Base-by-base conservation (phyloP, 2,797 vertebrate genomes). In the Phyllotis vaccarum region DNA sequence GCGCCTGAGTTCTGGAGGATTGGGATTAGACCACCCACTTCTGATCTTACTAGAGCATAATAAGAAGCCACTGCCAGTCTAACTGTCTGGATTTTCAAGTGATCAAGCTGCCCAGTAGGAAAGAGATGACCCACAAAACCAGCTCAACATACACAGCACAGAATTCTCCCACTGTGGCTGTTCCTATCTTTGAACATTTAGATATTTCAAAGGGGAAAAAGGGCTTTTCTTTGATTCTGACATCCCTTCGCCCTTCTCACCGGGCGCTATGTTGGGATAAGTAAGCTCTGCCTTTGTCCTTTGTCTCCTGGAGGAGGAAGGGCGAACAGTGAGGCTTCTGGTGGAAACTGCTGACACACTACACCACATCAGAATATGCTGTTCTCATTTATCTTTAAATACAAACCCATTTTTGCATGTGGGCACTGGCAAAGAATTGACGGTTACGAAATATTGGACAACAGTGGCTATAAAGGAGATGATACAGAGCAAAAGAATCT, bases 401-500 rank as follows among this genome's bases (percentile, higher is more conserved):
- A 94, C 95, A 95, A 97, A 98, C 95, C 96, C 96, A 95, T 95
- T 97, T 97, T 96, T 97, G 96, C 91, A 93, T 98, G 96, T 5
- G 80, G 96, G 97, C 96, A 98, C 97, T 96, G 95, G 97, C 95
- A 89, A 93, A 96, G 97, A 95, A 96, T 95, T 52, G 97, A 89
- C 37, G 89, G 97, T 98, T 98, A 96, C 37, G 95, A 98, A 98
- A 98, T 98, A 91, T 86, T 85, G 95, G 93, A 92, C 91, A 89
- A 95, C 96, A 95, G 96, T 60, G 92, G 96, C 97, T 93, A 92
- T 96, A 98, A 94, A 97, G 98, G 98, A 98, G 98, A 98, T 98
- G 98, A 99, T 98, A 97, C 98, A 98, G 2, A 80, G 97, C 94
- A 97, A 95, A 98, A 97, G 99, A 98, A 99, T 99, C 96, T 98